Percentiles rank a stretch among this genome's conserved stretches.
Conservation (phyloP, 2,797 vertebrate genomes). For the Okamejei kenojei region DNA sequence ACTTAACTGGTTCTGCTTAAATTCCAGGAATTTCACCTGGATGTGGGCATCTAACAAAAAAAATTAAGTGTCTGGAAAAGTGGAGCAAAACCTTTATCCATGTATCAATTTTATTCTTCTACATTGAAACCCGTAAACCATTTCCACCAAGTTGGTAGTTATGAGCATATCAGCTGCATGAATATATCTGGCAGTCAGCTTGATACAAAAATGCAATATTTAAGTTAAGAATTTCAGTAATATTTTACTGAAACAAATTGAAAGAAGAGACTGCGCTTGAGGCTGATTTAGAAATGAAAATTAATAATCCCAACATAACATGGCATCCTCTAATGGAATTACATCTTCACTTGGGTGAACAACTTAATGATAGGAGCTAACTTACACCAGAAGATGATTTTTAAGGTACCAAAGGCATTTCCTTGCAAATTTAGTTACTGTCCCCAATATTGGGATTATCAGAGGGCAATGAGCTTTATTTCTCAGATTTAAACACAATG, state of each 20-base stretch:
- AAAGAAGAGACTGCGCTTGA: too few relatives aligned
- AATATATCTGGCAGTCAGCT: neutral
- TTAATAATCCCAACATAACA: neutral
- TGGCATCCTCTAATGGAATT: neutral
- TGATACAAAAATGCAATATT: neutral
- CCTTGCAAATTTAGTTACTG: neutral
- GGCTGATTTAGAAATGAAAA: neutral
- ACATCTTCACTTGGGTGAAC: neutral
- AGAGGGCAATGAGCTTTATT: neutral
- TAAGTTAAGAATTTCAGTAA: neutral
- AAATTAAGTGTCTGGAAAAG: neutral
- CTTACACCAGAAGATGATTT: too few relatives aligned
- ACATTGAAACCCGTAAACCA: neutral
- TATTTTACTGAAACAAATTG: neutral
- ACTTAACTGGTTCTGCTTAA: neutral
- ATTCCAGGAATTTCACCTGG: neutral
- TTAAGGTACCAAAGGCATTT: neutral
- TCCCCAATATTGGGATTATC: neutral
- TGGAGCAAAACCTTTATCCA: neutral
- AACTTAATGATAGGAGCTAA: neutral
- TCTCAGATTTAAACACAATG: neutral
- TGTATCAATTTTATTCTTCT: neutral
- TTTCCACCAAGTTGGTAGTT: neutral
- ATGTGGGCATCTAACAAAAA: neutral
- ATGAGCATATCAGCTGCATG: neutral